A percentile compares a stretch with the other conserved stretches of the same genome.
Evolutionary conservation across 30 jellyfish, hydroid and myxozoan genomes (phyloP).

Genomic region (Aurelia aurita complex sp. Pacific): DNA sequence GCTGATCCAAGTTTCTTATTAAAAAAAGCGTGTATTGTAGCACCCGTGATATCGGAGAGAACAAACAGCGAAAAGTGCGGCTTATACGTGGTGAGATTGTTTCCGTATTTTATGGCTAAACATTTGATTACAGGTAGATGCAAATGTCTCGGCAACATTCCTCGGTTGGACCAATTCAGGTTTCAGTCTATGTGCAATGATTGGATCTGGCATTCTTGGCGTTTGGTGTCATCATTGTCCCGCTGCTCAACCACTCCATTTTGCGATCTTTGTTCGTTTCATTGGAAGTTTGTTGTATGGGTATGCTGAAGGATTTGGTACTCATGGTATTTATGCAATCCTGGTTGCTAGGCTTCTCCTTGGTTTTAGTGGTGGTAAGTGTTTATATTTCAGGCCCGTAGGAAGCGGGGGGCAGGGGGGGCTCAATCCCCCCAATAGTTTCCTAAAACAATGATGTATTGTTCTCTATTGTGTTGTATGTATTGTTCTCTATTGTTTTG

Average conservation of each 20-base stretch:
- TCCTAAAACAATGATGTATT: too few relatives aligned
- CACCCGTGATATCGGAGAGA: too few relatives aligned
- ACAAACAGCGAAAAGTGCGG: too few relatives aligned
- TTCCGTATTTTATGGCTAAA: too few relatives aligned
- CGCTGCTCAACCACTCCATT: constrained; percentile 56
- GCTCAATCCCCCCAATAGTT: too few relatives aligned
- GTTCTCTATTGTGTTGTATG: too few relatives aligned
- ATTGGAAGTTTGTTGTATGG: constrained; percentile 59
- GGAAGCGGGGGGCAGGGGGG: too few relatives aligned
- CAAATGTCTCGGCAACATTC: constrained; percentile 45
- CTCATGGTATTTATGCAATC: constrained; percentile 40
- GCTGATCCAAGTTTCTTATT: too few relatives aligned
- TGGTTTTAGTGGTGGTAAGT: constrained; percentile 70
- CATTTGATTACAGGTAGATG: constrained; percentile 48
- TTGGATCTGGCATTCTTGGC: constrained; percentile 56
- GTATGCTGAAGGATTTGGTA: constrained; percentile 50
- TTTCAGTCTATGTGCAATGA: constrained; percentile 53
- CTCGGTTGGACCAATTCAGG: constrained; percentile 80
- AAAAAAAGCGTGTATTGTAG: too few relatives aligned
- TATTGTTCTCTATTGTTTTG: too few relatives aligned
- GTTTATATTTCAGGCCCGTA: too few relatives aligned
- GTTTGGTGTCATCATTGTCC: constrained; percentile 65
- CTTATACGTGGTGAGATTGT: too few relatives aligned
- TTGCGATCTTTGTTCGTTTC: constrained; percentile 18
- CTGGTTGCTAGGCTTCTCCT: constrained; percentile 58